phyloP scores from a whole-genome alignment of 2,888 invertebrate genomes.

The Tipula unca region DNA sequence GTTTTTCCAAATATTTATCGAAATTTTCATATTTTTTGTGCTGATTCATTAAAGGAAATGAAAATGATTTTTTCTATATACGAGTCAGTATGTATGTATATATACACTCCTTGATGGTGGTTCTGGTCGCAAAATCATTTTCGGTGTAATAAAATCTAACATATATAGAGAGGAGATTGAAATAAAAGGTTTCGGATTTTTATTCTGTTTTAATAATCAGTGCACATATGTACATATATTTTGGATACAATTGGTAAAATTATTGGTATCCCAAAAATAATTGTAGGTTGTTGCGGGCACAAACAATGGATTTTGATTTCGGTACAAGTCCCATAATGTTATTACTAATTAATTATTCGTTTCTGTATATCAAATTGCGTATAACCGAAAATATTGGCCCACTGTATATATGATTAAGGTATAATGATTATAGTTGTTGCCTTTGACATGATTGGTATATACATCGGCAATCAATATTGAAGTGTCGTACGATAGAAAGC shows the following conservation, averaged over 20 bases:
- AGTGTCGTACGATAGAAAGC: neutral
- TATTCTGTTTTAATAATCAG: neutral
- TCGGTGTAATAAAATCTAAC: neutral
- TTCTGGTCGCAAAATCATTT: neutral
- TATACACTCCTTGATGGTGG: neutral
- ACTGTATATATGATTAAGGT: neutral
- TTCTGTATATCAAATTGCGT: no score
- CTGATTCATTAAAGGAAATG: conserved; percentile 4
- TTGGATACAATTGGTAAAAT: neutral
- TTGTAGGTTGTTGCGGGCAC: neutral
- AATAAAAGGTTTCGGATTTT: neutral
- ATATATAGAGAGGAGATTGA: neutral
- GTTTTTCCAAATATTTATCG: neutral
- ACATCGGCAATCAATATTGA: neutral
- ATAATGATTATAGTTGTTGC: neutral
- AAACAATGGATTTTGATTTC: neutral
- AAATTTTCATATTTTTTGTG: neutral
- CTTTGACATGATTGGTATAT: conserved; percentile 1
- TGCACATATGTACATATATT: neutral
- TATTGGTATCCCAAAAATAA: neutral
- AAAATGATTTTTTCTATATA: neutral
- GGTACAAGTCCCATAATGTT: neutral
- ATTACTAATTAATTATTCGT: neutral
- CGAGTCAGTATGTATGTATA: no score
- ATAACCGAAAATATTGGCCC: neutral